These are phyloP conservation scores for Ptilonorhynchus violaceus DNA, from an alignment of 2,113 vertebrate species.

Conservation along the genomic window DNA sequence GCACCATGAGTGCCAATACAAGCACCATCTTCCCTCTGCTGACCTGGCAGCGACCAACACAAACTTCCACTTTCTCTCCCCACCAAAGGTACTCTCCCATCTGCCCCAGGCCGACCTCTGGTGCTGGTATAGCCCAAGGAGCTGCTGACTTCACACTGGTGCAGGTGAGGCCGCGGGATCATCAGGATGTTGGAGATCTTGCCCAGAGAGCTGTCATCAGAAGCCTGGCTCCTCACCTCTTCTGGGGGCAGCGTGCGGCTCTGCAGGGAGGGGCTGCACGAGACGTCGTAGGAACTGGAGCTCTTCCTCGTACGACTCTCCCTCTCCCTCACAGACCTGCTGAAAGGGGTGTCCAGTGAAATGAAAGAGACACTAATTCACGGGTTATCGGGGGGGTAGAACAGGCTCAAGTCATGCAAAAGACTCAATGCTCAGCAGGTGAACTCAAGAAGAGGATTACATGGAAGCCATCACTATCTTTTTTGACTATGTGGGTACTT, in stretches of 20 bases:
- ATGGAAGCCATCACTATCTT: background rate
- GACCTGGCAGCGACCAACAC: background rate
- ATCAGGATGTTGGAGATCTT: slow-evolving; percentile 91
- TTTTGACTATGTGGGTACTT: background rate
- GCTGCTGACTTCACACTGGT: slow-evolving; percentile 97
- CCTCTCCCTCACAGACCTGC: slow-evolving; percentile 76
- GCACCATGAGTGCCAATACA: background rate
- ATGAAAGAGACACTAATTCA: background rate
- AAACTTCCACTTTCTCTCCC: background rate
- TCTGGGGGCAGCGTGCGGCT: slow-evolving; percentile 75
- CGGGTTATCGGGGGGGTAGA: background rate
- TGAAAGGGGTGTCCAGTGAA: background rate
- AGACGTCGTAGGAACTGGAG: slow-evolving; percentile 85
- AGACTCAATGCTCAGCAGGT: background rate
- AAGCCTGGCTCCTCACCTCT: slow-evolving; percentile 91
- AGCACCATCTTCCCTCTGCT: background rate
- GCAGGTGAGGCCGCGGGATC: slow-evolving; percentile 84
- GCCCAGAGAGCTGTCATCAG: slow-evolving; percentile 90
- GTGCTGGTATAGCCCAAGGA: slow-evolving; percentile 95
- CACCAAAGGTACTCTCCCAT: background rate
- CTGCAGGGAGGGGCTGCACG: slow-evolving; percentile 77
- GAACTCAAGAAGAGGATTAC: background rate
- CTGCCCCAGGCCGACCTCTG: slow-evolving; percentile 78
- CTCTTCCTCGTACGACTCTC: slow-evolving; percentile 87
- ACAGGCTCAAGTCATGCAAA: background rate